phyloP scores from a whole-genome alignment of 2,888 invertebrate genomes.

The Crepidodera aurea region DNA sequence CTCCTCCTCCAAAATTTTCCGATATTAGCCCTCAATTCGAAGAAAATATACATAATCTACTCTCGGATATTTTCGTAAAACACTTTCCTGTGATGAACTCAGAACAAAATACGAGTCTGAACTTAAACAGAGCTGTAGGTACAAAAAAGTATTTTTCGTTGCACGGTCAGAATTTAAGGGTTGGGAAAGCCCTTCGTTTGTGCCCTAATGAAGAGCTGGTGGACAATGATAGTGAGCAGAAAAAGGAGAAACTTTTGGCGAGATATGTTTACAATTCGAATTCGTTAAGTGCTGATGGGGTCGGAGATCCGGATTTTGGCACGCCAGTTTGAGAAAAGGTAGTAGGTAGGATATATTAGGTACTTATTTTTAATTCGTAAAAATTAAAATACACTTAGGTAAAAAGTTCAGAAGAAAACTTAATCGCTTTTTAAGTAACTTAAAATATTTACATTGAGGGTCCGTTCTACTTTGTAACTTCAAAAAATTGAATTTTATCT shows the following conservation, averaged over 20 bases:
- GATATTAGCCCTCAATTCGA: constrained; percentile 60
- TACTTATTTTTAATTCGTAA: background rate
- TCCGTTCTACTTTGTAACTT: too few relatives aligned
- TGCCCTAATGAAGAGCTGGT: constrained; percentile 58
- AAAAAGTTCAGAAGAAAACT: background rate
- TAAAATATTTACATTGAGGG: background rate
- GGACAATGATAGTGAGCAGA: constrained; percentile 54
- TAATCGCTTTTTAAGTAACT: background rate
- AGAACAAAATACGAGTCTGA: constrained; percentile 14
- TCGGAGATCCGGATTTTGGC: constrained; percentile 74
- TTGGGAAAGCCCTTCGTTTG: constrained; percentile 59
- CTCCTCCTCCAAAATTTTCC: constrained; percentile 30
- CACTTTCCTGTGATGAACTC: constrained; percentile 47
- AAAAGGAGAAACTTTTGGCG: constrained; percentile 60
- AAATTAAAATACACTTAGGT: background rate
- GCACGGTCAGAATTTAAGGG: constrained; percentile 57
- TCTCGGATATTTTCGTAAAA: constrained; percentile 60
- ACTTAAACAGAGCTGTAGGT: constrained; percentile 47
- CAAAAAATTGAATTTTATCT: too few relatives aligned
- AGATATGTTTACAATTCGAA: constrained; percentile 61
- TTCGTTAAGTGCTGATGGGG: constrained; percentile 63
- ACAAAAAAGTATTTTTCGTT: constrained; percentile 58
- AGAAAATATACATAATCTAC: constrained; percentile 59
- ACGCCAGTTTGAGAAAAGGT: constrained; percentile 64
- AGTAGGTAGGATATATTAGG: background rate